Evolutionary conservation across 2,113 vertebrate genomes (phyloP).

Genomic region (Gnathonemus echidnorhynchus): DNA sequence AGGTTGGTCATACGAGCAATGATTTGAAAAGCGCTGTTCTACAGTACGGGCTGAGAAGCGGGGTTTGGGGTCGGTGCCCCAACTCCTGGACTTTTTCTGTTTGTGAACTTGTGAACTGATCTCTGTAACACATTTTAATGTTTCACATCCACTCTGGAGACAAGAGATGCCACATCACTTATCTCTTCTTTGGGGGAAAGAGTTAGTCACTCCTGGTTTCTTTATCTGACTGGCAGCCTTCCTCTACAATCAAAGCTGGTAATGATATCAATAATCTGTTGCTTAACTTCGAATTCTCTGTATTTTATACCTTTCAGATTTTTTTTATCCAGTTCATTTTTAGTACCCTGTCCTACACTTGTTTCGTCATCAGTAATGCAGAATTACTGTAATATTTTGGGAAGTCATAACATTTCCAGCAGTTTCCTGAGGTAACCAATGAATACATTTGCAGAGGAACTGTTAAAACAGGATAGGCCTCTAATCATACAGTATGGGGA

Average conservation of each 20-base stretch:
- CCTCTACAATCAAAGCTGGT: neutral
- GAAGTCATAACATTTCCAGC: slow-evolving; percentile 16
- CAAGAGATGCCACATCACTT: slow-evolving; percentile 28
- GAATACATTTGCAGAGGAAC: neutral
- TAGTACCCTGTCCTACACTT: slow-evolving; percentile 38
- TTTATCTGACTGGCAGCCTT: slow-evolving; percentile 21
- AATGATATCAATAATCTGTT: neutral
- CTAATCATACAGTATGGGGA: neutral
- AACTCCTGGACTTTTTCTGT: slow-evolving; percentile 36
- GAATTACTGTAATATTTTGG: neutral
- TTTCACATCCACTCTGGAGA: slow-evolving; percentile 58
- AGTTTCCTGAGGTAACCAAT: slow-evolving; percentile 25
- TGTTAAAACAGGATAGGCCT: neutral
- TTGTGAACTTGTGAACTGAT: slow-evolving; percentile 58
- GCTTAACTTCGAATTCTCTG: slow-evolving; percentile 21
- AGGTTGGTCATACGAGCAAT: slow-evolving; percentile 92
- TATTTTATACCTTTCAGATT: slow-evolving; percentile 28
- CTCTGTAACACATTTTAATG: slow-evolving; percentile 56
- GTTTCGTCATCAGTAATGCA: slow-evolving; percentile 18
- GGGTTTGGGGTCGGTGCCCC: neutral
- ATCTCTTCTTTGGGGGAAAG: slow-evolving; percentile 44
- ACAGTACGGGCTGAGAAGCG: slow-evolving; percentile 26
- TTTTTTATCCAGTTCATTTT: slow-evolving; percentile 12
- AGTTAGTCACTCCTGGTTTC: slow-evolving; percentile 38
- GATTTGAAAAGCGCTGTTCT: slow-evolving; percentile 67